A percentile compares a stretch with the other conserved stretches of the same genome.
Conservation (phyloP, 1,140 invertebrate species). For the Drosophila equinoxialis region DNA sequence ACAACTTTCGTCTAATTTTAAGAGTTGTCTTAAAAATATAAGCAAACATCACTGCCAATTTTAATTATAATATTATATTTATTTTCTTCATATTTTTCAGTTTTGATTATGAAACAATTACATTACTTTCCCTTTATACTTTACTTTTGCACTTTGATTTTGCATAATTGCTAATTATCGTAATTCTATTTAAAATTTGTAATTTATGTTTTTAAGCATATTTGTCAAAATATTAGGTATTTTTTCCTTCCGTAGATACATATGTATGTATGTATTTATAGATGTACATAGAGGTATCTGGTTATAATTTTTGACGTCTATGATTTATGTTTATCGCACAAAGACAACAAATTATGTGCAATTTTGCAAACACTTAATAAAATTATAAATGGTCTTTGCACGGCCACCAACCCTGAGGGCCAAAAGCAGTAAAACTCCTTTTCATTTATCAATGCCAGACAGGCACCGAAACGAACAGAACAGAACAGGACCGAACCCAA, state of each 20-base stretch:
- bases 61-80: too few species aligned
- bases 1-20: too few species aligned
- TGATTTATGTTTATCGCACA: slow-evolving; percentile 70
- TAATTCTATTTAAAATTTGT: too few species aligned
- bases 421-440: slow-evolving; percentile 56
- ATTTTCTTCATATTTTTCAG: too few species aligned
- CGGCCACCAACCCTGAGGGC: slow-evolving; percentile 51
- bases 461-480: slow-evolving; percentile 14
- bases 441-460: slow-evolving; percentile 74
- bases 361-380: slow-evolving; percentile 81
- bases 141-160: too few species aligned
- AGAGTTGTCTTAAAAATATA: too few species aligned
- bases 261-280: background rate
- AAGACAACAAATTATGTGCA: slow-evolving; percentile 81
- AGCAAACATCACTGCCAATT: too few species aligned
- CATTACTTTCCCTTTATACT: too few species aligned
- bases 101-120: too few species aligned
- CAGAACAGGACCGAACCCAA: background rate
- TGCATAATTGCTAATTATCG: too few species aligned
- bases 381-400: slow-evolving; percentile 81
- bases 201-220: background rate
- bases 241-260: background rate
- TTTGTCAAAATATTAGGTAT: background rate
- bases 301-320: slow-evolving; percentile 48
- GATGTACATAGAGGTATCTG: slow-evolving; percentile 18